These are phyloP conservation scores for Patagioenas fasciata DNA, from an alignment of 2,113 vertebrate species.

Conservation along the genomic window DNA sequence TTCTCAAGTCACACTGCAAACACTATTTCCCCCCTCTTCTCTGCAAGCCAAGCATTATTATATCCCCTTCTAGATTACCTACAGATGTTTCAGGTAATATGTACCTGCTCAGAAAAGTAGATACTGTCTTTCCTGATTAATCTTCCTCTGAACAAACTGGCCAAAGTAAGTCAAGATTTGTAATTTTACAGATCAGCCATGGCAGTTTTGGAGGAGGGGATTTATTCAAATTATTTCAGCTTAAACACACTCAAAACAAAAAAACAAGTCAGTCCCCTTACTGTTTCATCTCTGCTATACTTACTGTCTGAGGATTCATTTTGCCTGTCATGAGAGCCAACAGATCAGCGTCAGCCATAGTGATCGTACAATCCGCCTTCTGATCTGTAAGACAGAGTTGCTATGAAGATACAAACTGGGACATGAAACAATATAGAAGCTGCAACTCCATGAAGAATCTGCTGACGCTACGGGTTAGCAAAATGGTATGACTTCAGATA, in stretches of 20 bases:
- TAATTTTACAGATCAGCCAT: neutral
- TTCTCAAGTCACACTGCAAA: neutral
- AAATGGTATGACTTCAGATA: neutral
- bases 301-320: slow-evolving; percentile 91
- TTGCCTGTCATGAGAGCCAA: slow-evolving; percentile 90
- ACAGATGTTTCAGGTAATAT: neutral
- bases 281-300: slow-evolving; percentile 27
- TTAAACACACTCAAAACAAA: neutral
- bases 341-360: slow-evolving; percentile 87
- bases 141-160: neutral
- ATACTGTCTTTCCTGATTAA: neutral
- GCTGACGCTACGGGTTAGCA: neutral
- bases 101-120: neutral
- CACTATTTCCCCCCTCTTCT: neutral
- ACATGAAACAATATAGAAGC: neutral
- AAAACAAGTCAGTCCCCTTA: neutral
- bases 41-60: neutral
- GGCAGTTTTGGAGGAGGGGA: neutral
- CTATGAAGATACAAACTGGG: neutral
- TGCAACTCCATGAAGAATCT: neutral
- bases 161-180: neutral
- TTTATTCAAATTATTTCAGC: neutral
- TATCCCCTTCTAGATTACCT: neutral
- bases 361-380: slow-evolving; percentile 89
- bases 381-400: slow-evolving; percentile 73